Evolutionary conservation across 2,888 invertebrate genomes (phyloP), one percentile per base, ranked within the genome.

Genomic region (Nomada lathburiana): DNA sequence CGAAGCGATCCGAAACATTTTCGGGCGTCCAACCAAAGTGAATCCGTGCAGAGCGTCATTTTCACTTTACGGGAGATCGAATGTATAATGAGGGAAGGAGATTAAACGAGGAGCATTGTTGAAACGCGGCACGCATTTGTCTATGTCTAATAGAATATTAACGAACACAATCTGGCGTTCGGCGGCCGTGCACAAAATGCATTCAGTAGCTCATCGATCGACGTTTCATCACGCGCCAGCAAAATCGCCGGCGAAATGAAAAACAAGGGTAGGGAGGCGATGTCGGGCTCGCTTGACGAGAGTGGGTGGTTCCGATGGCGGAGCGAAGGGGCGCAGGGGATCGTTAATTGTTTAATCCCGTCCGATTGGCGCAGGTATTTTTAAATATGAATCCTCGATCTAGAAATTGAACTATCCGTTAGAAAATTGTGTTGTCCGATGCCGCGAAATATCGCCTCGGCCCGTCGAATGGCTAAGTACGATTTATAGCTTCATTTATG

Each of bases 81-180:
- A 83, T 85, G 79, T 62, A 72, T 87, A 85, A 85, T 69, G 79
- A 81, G 85, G 86, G 73, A 85, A 89, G 86, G 86, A 90, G 89
- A 90, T 91, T 90, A 90, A 91, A 89, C 89, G 88, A 86, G 86
- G 76, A 85, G 80, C 83, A 86, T 90, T 81, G 81, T 82, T 59
- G 76, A 75, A 81, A 75, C 81, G 60, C 63, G 57, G 26, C 13
- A 82, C 86, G 87, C 87, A 85, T 91, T 89, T 89, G 89, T 89
- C 84, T 67, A 73, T 63, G 81, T 81, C 77, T 84, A 84, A 84
- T 84, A 71, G 84, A 84, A 84, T 84, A 84, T 84, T 84, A 85
- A 85, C 85, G 76, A 79, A 84, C 79, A 72, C 85, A 82, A 85
- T 82, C 79, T 55, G 53, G 76, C 47, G 65, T 44, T n/a, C 53